phyloP scores from a whole-genome alignment of 2,797 vertebrate genomes.

The Xiphorhynchus erythropygius region DNA sequence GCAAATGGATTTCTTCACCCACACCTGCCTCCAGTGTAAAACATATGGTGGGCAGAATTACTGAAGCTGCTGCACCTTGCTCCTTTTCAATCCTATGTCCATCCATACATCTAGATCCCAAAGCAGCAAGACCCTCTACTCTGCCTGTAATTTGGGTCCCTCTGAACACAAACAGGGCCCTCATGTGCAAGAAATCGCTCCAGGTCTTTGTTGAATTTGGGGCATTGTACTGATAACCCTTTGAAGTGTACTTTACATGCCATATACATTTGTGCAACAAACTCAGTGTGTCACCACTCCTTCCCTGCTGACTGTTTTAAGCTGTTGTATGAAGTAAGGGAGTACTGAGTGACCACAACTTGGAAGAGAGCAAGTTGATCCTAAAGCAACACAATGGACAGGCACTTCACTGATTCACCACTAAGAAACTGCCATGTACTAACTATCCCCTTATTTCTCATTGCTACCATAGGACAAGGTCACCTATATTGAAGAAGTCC shows the following conservation, averaged over 20 bases:
- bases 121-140: background rate
- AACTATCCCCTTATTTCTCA: background rate
- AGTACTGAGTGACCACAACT: background rate
- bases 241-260: background rate
- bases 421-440: background rate
- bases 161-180: background rate
- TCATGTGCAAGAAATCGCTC: background rate
- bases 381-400: background rate
- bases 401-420: background rate
- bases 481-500: background rate
- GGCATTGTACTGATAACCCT: background rate
- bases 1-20: background rate
- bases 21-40: background rate
- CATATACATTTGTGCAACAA: background rate
- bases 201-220: background rate
- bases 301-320: background rate
- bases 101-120: background rate
- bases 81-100: accelerated
- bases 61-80: background rate
- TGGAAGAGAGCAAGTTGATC: background rate
- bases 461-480: background rate
- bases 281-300: background rate
- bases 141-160: background rate
- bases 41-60: background rate
- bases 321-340: background rate